phyloP scores from a whole-genome alignment of 2,113 vertebrate genomes.

The Pachyramphus minor region DNA sequence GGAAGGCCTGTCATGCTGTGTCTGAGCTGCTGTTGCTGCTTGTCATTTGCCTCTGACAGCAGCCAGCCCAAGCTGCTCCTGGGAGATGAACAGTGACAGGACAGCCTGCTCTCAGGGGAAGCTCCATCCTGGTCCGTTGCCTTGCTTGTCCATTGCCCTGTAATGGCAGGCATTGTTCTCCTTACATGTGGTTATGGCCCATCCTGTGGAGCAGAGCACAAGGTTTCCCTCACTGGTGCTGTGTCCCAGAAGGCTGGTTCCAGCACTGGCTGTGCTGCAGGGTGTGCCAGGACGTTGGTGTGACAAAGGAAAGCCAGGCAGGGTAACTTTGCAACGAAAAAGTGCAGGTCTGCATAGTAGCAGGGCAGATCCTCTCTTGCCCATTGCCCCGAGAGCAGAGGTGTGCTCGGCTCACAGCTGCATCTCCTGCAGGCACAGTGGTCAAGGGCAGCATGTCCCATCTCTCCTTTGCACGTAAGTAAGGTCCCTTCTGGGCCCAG shows the following conservation, averaged over 20 bases:
- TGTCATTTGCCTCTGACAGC: accelerated
- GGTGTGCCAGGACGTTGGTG: accelerated
- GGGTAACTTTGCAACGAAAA: not conserved
- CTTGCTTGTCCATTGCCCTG: not conserved
- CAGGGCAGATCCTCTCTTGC: not conserved
- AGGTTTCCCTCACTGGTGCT: not conserved
- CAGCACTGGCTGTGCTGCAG: not conserved
- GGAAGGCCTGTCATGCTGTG: not conserved
- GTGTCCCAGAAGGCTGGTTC: not conserved
- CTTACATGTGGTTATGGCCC: accelerated
- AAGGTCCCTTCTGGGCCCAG: not conserved
- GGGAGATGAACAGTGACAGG: not conserved
- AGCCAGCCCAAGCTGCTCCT: not conserved
- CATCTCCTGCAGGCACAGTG: not conserved
- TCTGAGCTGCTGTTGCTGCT: not conserved
- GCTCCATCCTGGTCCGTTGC: not conserved
- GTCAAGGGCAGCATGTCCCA: accelerated
- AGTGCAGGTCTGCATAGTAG: not conserved
- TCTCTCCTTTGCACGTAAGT: not conserved
- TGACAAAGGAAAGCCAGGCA: not conserved
- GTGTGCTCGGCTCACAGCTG: accelerated
- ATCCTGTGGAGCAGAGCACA: accelerated
- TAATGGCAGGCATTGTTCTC: not conserved
- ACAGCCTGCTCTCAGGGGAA: not conserved
- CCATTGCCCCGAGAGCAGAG: not conserved